phyloP scores from a whole-genome alignment of 2,797 vertebrate genomes.

The Manis crassicaudata region DNA sequence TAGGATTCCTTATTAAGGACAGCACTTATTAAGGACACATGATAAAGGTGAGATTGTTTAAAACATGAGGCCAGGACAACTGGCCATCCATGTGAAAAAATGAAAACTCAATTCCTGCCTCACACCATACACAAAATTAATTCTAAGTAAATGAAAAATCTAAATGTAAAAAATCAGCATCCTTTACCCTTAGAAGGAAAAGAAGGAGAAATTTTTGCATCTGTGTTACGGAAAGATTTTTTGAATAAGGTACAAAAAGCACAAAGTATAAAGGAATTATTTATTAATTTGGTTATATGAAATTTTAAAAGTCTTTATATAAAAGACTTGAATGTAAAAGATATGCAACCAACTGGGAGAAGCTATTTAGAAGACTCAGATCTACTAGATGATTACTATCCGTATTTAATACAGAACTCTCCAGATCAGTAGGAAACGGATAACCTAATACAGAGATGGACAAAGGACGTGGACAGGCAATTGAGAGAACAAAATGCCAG shows the following conservation, averaged over 20 bases:
- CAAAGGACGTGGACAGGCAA: not conserved
- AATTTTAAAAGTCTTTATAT: slow-evolving; percentile 8
- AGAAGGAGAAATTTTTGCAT: not conserved
- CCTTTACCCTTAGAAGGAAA: not conserved
- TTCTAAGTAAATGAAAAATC: slow-evolving; percentile 5
- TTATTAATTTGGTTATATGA: not conserved
- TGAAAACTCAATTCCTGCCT: not conserved
- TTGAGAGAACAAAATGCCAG: not conserved
- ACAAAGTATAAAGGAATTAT: not conserved
- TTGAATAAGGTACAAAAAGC: not conserved
- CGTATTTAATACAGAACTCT: not conserved
- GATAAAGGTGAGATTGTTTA: not conserved
- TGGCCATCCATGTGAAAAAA: not conserved
- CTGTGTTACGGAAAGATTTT: not conserved
- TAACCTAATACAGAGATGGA: not conserved
- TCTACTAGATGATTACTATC: not conserved
- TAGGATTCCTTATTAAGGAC: rapidly evolving
- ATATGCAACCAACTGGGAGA: not conserved
- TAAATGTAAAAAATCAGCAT: not conserved
- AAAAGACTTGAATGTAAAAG: slow-evolving; percentile 12
- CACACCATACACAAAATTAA: not conserved
- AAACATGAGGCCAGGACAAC: not conserved
- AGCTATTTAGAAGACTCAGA: not conserved
- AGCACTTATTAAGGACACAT: not conserved
- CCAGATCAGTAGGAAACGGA: slow-evolving; percentile 32